Percentiles rank a stretch among this genome's conserved stretches.
Evolutionary conservation across 2,888 invertebrate species (phyloP).

Genomic region (Pomacea canaliculata): DNA sequence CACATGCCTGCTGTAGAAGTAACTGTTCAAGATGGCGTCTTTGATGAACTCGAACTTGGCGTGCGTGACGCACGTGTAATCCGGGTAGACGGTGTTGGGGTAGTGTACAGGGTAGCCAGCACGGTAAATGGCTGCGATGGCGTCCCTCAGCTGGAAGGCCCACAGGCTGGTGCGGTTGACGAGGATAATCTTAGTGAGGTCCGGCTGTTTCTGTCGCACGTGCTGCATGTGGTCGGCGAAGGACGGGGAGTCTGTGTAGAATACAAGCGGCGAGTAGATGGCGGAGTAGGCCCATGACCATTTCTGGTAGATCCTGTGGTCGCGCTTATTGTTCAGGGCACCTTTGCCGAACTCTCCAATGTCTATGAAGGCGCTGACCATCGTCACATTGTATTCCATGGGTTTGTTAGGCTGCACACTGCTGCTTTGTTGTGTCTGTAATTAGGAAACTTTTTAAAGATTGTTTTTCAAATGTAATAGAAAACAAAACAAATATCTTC

Average conservation of each 20-base stretch:
- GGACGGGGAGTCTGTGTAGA: slow-evolving; percentile 5
- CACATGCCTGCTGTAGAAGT: slow-evolving; percentile 6
- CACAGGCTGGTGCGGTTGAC: slow-evolving; percentile 1
- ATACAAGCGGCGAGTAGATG: slow-evolving; percentile 4
- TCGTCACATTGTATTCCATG: slow-evolving; percentile 11
- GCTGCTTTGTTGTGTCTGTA: too few relatives aligned
- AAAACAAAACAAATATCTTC: too few relatives aligned
- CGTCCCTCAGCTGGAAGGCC: slow-evolving; percentile 2
- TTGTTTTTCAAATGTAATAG: too few relatives aligned
- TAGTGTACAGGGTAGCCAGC: slow-evolving; percentile 15
- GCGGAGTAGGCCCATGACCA: slow-evolving; percentile 1
- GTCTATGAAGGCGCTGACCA: slow-evolving; percentile 19
- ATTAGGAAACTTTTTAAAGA: neutral
- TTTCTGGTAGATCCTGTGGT: slow-evolving; percentile 6
- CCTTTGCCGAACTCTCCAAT: slow-evolving; percentile 21
- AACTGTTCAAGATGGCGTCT: neutral
- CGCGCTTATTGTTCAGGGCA: neutral
- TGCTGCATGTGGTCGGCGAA: slow-evolving; percentile 5
- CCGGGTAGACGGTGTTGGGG: slow-evolving; percentile 22
- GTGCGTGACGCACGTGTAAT: slow-evolving; percentile 23
- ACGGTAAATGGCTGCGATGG: slow-evolving; percentile 9
- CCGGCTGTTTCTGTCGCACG: neutral
- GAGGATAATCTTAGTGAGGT: slow-evolving; percentile 1
- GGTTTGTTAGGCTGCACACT: neutral
- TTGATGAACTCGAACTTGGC: slow-evolving; percentile 17